phyloP scores from a whole-genome alignment of 2,797 vertebrate genomes.

The Rhincodon typus region DNA sequence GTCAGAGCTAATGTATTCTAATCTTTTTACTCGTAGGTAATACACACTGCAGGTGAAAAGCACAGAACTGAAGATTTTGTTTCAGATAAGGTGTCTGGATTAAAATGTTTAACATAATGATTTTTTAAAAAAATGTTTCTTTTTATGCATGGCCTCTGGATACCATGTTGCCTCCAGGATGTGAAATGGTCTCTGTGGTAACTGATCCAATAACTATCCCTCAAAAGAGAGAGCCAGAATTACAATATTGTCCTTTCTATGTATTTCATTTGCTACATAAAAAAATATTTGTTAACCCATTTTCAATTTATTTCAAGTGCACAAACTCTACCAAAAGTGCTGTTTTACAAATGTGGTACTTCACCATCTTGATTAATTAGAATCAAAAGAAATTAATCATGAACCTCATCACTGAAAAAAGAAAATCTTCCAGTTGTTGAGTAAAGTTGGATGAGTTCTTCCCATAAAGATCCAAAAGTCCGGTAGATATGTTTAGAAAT shows the following conservation, averaged over 20 bases:
- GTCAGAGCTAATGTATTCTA: not conserved
- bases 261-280: conserved; percentile 27
- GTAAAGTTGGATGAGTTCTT: conserved; percentile 37
- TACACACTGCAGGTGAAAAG: not conserved
- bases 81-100: not conserved
- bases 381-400: conserved; percentile 38
- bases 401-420: conserved; percentile 36
- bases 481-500: conserved; percentile 36
- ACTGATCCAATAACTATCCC: not conserved
- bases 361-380: conserved; percentile 38
- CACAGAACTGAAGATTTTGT: not conserved
- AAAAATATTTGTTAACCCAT: conserved; percentile 35
- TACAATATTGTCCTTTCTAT: conserved; percentile 21
- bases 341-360: conserved; percentile 38
- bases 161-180: conserved; percentile 8
- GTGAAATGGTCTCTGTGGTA: not conserved
- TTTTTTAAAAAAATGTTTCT: not conserved
- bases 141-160: not conserved
- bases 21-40: not conserved
- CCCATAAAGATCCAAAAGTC: conserved; percentile 37
- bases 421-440: conserved; percentile 36
- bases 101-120: not conserved
- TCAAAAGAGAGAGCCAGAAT: not conserved
- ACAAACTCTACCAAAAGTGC: conserved; percentile 38
- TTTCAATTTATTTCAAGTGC: conserved; percentile 38